These are phyloP conservation scores for Xanthia togata DNA, from an alignment of 2,888 invertebrate species.

Conservation along the genomic window DNA sequence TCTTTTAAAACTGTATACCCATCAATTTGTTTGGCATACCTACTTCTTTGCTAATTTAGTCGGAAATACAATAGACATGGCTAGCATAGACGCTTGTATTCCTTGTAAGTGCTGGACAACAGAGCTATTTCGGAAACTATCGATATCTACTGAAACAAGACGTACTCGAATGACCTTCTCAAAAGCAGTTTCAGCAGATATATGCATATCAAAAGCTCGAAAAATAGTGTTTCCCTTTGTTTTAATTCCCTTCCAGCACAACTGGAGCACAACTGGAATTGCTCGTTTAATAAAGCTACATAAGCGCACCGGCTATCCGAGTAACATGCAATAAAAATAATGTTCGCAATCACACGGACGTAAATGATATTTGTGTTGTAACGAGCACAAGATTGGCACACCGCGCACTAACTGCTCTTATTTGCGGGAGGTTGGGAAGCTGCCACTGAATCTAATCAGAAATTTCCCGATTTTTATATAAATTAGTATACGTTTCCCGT, in stretches of 20 bases:
- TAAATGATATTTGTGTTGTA: slow-evolving; percentile 46
- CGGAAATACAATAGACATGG: neutral
- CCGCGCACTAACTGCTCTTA: neutral
- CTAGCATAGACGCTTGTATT: neutral
- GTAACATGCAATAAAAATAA: slow-evolving; percentile 34
- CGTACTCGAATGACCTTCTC: neutral
- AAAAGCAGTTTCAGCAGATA: neutral
- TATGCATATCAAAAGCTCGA: neutral
- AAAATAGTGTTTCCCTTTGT: neutral
- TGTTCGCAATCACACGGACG: slow-evolving; percentile 30
- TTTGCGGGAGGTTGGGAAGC: neutral
- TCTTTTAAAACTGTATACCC: neutral
- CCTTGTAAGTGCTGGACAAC: neutral
- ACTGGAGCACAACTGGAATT: neutral
- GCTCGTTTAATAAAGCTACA: slow-evolving; percentile 6
- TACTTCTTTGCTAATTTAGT: neutral
- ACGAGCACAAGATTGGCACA: slow-evolving; percentile 33
- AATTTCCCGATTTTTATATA: neutral
- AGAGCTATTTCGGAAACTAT: neutral
- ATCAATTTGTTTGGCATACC: neutral
- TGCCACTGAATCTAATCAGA: neutral
- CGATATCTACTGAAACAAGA: neutral
- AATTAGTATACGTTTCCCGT: neutral
- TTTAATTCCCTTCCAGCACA: neutral
- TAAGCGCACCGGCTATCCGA: neutral